Base-by-base conservation (phyloP, 2,888 invertebrate genomes). In the Yponomeuta sedellus region DNA sequence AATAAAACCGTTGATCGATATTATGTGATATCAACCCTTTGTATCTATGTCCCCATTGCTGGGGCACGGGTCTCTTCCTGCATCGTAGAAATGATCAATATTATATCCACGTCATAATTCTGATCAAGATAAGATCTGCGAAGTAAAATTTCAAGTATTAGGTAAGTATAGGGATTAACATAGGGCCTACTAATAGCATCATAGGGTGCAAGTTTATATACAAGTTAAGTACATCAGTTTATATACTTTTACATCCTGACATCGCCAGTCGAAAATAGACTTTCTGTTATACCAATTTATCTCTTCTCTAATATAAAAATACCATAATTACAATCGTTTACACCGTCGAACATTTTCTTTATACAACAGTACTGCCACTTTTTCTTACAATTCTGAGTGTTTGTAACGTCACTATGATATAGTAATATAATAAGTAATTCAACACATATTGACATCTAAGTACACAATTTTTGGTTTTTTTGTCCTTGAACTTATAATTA, bases 241-340 rank as follows among this genome's bases (percentile, higher is more conserved):
- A 25, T 61, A 61, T 61, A 52, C 39, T 16, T 28, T 16, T 63
- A 59, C 58, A 20, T 68, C 25, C 44, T 52, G 44, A 52, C 44
- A 16, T 52, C 16, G 44, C 44, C 44, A 52, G 12, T 52, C 44
- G 44, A 52, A 52, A 52, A 52, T 52, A 52, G 44, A 52, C 16
- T 52, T 16, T 52, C 44, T 52, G 61, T 66, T 64, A 66, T 44
- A 59, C 62, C 64, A 64, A 56, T 11, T 66, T 34, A 61, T 39
- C 65, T 66, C 65, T 58, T 16, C 64, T 65, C 59, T 68, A 34
- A 68, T 28, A 65, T 59, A 59, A 59, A 59, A 59, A 59, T 59
- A 59, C 25, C 20, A 22, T 59, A 59, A 5, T 59, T 58, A 58
- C 58, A 58, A 22, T 59, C 59, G 59, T 59, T 25, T 59, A 22